These are phyloP conservation scores for Dromius quadrimaculatus DNA, from an alignment of 2,888 invertebrate species.

Conservation along the genomic window DNA sequence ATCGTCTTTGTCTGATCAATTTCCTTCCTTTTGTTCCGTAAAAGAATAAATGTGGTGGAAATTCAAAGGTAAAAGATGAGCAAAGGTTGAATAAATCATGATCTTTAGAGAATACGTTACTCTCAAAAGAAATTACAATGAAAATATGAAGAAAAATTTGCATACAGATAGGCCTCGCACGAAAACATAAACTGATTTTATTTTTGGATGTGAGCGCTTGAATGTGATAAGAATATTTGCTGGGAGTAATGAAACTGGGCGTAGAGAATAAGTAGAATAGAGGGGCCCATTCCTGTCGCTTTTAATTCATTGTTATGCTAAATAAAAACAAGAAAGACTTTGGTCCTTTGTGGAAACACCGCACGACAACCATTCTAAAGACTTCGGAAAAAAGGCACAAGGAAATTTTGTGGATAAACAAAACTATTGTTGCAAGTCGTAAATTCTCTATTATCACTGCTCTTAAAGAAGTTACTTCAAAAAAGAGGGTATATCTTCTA, in stretches of 20 bases:
- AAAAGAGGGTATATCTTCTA: constrained; percentile 17
- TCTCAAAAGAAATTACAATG: constrained; percentile 26
- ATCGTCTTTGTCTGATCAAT: too few species aligned
- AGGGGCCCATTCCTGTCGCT: background rate
- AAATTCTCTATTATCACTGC: constrained; percentile 39
- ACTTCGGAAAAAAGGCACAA: constrained; percentile 17
- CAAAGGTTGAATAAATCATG: constrained; percentile 19
- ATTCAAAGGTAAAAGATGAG: constrained; percentile 14
- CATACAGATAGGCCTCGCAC: constrained; percentile 35
- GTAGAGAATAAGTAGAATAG: constrained; percentile 10
- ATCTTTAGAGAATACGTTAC: constrained; percentile 24
- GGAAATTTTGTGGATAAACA: constrained; percentile 32
- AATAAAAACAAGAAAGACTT: constrained; percentile 37
- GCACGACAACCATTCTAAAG: background rate
- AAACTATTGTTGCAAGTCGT: constrained; percentile 31
- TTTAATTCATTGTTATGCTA: constrained; percentile 37
- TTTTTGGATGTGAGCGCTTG: constrained; percentile 28
- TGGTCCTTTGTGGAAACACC: constrained; percentile 15
- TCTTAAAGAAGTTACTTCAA: constrained; percentile 20
- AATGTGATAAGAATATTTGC: constrained; percentile 35
- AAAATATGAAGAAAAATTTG: constrained; percentile 40
- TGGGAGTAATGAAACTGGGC: constrained; percentile 24
- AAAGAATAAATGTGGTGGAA: too few species aligned
- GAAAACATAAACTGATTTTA: constrained; percentile 37
- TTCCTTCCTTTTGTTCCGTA: too few species aligned